Base-by-base conservation (phyloP, 2,888 invertebrate genomes). In the Oegoconia quadripuncta region DNA sequence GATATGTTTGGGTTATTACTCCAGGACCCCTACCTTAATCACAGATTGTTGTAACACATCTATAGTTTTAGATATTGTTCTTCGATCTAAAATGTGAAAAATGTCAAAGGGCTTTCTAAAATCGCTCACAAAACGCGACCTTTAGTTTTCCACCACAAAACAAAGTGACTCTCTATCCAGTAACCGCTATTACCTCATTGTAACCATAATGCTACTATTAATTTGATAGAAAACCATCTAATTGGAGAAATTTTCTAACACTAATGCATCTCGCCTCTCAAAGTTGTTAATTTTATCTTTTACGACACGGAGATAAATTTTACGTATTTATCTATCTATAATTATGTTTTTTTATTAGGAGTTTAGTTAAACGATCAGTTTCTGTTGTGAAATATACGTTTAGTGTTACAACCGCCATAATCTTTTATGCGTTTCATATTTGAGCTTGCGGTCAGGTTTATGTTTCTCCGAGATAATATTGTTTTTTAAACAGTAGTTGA, bases 201-300 rank as follows among this genome's bases (percentile, higher is more conserved):
- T 34, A 29, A 28, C 15, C 34, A 27, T 39, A 34, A 39, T 39
- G 30, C 3, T 23, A 44, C 64, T 59, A 67, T 71, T 64, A 66
- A 69, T 71, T 67, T 60, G 64, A 72, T 64, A 64, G 59, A 30
- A 61, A 63, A 60, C 45, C 51, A 41, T 58, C 68, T 72, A 73
- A 74, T 72, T 75, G 63, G 70, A 57, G 60, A 66, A 59, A 61
- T 60, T 50, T 66, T 59, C 62, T 57, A 46, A 50, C 49, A 44
- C 48, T 59, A 59, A 55, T 35, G 50, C 48, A 51, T 50, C 37
- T 35, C 29, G 30, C 37, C 50, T 55, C 55, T 13, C 28, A 8
- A 23, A 27, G 42, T 32, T 36, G 45, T 55, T 52, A 52, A 53
- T 46, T 50, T 52, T 50, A 48, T 62, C 58, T 61, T n/a, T 56